These are phyloP conservation scores for Invenusta paracnida DNA, from an alignment of 2,888 invertebrate genomes.

Conservation along the genomic window DNA sequence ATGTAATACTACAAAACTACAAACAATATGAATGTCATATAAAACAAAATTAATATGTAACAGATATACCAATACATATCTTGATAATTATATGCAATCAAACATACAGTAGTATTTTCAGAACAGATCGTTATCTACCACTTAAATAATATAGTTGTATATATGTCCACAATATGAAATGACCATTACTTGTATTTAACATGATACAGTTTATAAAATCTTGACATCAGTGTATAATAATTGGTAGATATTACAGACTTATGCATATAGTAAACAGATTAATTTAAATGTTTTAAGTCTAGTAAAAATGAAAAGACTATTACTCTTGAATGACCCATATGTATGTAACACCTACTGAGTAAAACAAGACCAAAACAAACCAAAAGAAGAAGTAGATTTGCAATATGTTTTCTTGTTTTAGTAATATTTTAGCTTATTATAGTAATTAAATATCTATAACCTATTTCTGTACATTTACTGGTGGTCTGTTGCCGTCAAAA, in stretches of 20 bases:
- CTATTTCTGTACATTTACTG: too few species aligned
- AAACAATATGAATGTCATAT: not conserved
- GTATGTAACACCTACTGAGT: too few species aligned
- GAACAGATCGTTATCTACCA: not conserved
- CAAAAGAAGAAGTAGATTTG: too few species aligned
- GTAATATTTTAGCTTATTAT: too few species aligned
- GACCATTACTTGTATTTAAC: not conserved
- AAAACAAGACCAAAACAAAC: too few species aligned
- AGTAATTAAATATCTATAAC: too few species aligned
- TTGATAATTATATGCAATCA: not conserved
- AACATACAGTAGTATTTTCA: not conserved
- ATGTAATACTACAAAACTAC: not conserved
- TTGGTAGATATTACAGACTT: not conserved
- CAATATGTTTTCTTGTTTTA: too few species aligned
- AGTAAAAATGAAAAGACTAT: not conserved
- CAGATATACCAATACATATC: not conserved
- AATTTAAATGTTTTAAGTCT: not conserved
- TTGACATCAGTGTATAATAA: not conserved
- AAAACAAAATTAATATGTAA: not conserved
- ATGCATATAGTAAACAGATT: not conserved
- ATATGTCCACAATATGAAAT: not conserved
- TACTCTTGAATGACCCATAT: not conserved
- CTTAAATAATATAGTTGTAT: not conserved
- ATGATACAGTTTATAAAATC: not conserved
- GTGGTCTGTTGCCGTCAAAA: too few species aligned